Base-by-base conservation (phyloP, 2,888 invertebrate species). In the Macaria liturata region DNA sequence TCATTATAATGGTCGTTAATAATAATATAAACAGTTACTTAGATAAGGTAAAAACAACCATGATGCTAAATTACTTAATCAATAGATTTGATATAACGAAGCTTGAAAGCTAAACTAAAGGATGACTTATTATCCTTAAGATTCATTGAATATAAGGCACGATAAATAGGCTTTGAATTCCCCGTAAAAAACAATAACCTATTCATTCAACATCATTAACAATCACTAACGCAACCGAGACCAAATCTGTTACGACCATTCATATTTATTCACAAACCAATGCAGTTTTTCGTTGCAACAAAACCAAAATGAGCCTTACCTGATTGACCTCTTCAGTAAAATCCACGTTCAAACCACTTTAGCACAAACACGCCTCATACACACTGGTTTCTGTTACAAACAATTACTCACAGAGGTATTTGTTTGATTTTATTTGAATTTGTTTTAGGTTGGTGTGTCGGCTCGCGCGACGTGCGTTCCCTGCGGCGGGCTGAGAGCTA, bases 361-460 rank as follows among this genome's bases (percentile, higher is more conserved):
- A 54, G 64, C 67, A 67, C 73, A 72, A 74, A 71, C 72, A 71
- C 69, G 70, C 68, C 72, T 70, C 62, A 68, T 69, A 69, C 75
- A 76, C 80, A 75, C 78, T 39, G 45, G 69, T 72, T 42, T 49
- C 53, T 56, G 60, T 65, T 57, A 59, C 37, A 59, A 42, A 61
- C 55, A 64, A 66, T 57, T 72, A 71, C 73, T 75, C 77, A 77
- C 78, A 77, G 77, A 75, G 74, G 71, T 55, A 63, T 46, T 49
- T 42, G 42, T 54, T 74, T 70, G 70, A 68, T 72, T 72, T 74
- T 70, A 65, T 70, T 69, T 59, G 39, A 47, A 37, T 71, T 66
- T 71, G 44, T 45, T 34, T 34, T 32, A 51, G 34, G 4, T 42
- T 42, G 5, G 69, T 62, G 65, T 55, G 61, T 64, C 70, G 66